Conservation (phyloP, 2,888 invertebrate genomes). For the Hydrotaea diabolus region DNA sequence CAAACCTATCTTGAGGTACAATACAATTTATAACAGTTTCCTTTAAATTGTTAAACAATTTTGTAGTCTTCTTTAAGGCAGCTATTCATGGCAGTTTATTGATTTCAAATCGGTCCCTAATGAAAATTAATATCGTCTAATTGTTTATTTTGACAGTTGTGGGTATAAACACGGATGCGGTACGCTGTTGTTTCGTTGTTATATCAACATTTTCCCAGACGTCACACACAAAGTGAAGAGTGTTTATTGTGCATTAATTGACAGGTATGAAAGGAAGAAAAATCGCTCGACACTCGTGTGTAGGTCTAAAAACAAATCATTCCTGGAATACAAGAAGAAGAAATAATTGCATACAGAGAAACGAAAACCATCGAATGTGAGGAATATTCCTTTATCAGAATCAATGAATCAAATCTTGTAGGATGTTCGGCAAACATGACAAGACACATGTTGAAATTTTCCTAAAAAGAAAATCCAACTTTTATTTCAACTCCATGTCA, state of each 20-base stretch:
- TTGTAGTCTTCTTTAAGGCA: neutral
- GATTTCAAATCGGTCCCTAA: slow-evolving; percentile 75
- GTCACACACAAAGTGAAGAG: slow-evolving; percentile 58
- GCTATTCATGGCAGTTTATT: slow-evolving; percentile 41
- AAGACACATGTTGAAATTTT: slow-evolving; percentile 30
- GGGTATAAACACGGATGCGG: slow-evolving; percentile 52
- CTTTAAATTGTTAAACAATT: neutral
- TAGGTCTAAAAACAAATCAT: slow-evolving; percentile 40
- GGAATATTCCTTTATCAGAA: neutral
- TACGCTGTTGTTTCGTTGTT: neutral
- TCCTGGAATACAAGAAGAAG: slow-evolving; percentile 30
- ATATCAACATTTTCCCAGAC: neutral
- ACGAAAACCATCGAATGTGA: neutral
- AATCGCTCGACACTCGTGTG: neutral
- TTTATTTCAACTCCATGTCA: neutral
- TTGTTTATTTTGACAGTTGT: slow-evolving; percentile 77
- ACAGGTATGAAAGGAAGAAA: slow-evolving; percentile 66
- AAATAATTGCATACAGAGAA: neutral
- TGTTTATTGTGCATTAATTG: slow-evolving; percentile 68
- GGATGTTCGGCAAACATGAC: slow-evolving; percentile 18
- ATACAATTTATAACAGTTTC: neutral
- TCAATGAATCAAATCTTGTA: neutral
- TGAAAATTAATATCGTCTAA: slow-evolving; percentile 76
- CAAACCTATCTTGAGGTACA: neutral
- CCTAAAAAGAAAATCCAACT: neutral